Conservation (phyloP, 2,797 vertebrate genomes). For the Typhlichthys subterraneus region DNA sequence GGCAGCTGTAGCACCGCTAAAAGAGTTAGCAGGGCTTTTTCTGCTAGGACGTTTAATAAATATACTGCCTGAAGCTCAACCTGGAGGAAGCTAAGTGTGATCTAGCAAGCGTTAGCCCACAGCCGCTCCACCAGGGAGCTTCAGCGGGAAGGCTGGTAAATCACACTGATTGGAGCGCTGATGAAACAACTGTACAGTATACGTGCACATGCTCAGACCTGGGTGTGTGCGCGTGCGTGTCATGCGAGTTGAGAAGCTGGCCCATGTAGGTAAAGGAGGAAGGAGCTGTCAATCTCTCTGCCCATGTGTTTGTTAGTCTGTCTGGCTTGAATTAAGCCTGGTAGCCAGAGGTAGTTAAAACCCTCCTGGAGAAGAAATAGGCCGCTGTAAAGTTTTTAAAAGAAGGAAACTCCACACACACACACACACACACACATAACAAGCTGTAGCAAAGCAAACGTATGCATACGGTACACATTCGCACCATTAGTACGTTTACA, state of each 20-base stretch:
- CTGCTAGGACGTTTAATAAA: constrained; percentile 8
- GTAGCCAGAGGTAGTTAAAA: constrained; percentile 78
- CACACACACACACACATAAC: background rate
- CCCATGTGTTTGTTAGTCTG: constrained; percentile 51
- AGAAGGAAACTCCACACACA: constrained; percentile 58
- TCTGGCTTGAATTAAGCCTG: constrained; percentile 82
- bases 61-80: constrained; percentile 37
- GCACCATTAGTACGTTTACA: background rate
- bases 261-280: constrained; percentile 16
- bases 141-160: constrained; percentile 34
- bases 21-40: constrained; percentile 15
- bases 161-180: constrained; percentile 14
- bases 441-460: background rate
- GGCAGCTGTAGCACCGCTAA: constrained; percentile 1
- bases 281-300: constrained; percentile 27
- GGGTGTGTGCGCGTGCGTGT: background rate
- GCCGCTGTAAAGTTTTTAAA: constrained; percentile 79
- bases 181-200: background rate
- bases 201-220: background rate
- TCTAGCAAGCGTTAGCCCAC: constrained; percentile 11
- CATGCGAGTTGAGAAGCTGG: constrained; percentile 20
- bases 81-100: constrained; percentile 34
- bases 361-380: constrained; percentile 76
- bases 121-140: constrained; percentile 29
- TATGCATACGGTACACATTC: background rate